Base-by-base conservation (phyloP, 2,113 vertebrate species). In the Sakesphorus luctuosus region DNA sequence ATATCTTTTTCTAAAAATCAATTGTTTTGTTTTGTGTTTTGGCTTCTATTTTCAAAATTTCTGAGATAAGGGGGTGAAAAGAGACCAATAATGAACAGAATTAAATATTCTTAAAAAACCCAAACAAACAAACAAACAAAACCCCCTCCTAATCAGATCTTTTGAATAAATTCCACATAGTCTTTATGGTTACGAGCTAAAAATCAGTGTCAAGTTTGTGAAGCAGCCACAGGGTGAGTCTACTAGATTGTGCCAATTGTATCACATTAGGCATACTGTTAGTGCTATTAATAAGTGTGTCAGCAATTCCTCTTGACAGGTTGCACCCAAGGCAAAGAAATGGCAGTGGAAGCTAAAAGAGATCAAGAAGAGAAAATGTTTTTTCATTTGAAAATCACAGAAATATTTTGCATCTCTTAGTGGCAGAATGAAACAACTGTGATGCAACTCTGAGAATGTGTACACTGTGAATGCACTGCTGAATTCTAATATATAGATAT, bases 241-340 rank as follows among this genome's bases (percentile, higher is more conserved):
- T 89, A 82, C 49, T 79, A 58, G 67, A 66, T 73, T 88, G 40
- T 76, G 75, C 36, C 95, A 95, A 97, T 86, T 96, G 53, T 76
- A 73, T 80, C 92, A 88, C 50, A 92, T 95, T 95, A 96, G 46
- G 43, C 67, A 85, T 80, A 80, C 71, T 92, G 53, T 80, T 95
- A 69, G 43, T 55, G 28, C n/a, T 92, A 66, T 88, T 90, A 92
- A 75, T 61, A 89, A 89, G 7, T 35, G 31, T 90, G 53, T 85
- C 7, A 69, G 58, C 28, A 87, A 92, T 85, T 90, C 77, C 53
- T 85, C 90, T 79, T 92, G 95, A 87, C 90, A 73, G 25, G 21
- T 85, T 83, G 26, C 40, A 83, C 85, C 63, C 43, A 73, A 83
- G 85, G 85, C 82, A 83, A 78, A 83, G 33, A 89, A 76, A 76